These are phyloP conservation scores for Zaprionus vittiger DNA, from an alignment of 1,140 invertebrate genomes.

Conservation along the genomic window DNA sequence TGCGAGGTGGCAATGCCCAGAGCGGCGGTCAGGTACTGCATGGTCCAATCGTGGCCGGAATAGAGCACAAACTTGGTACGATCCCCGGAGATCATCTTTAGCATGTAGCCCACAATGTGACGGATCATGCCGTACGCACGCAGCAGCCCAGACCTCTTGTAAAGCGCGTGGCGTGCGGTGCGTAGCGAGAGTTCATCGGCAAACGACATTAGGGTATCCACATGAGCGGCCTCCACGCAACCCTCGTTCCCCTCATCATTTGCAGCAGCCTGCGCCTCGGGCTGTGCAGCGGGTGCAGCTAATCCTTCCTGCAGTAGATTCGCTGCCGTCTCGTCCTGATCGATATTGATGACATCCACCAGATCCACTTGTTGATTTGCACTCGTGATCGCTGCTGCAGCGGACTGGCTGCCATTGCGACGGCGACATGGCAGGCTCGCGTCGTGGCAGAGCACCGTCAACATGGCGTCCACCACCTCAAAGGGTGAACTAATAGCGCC, in stretches of 20 bases:
- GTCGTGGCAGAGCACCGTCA: conserved; percentile 93
- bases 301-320: conserved; percentile 48
- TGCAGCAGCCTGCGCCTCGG: conserved; percentile 27
- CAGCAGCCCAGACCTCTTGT: conserved; percentile 89
- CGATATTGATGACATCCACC: conserved; percentile 83
- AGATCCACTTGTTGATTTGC: conserved; percentile 50
- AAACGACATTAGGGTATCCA: conserved; percentile 90
- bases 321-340: conserved; percentile 73
- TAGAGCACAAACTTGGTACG: conserved; percentile 93
- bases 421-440: conserved; percentile 89
- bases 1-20: conserved; percentile 87
- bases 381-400: conserved; percentile 44
- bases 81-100: conserved; percentile 90
- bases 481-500: conserved; percentile 86
- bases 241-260: conserved; percentile 43
- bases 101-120: conserved; percentile 91
- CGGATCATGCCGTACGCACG: conserved; percentile 91
- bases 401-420: conserved; percentile 45
- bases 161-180: conserved; percentile 87
- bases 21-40: conserved; percentile 92
- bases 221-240: conserved; percentile 86
- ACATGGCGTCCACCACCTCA: conserved; percentile 91
- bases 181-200: conserved; percentile 90
- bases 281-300: conserved; percentile 31
- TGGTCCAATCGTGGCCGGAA: conserved; percentile 95